Base-by-base conservation (phyloP, 2,888 invertebrate genomes). In the Schrankia costaestrigalis region DNA sequence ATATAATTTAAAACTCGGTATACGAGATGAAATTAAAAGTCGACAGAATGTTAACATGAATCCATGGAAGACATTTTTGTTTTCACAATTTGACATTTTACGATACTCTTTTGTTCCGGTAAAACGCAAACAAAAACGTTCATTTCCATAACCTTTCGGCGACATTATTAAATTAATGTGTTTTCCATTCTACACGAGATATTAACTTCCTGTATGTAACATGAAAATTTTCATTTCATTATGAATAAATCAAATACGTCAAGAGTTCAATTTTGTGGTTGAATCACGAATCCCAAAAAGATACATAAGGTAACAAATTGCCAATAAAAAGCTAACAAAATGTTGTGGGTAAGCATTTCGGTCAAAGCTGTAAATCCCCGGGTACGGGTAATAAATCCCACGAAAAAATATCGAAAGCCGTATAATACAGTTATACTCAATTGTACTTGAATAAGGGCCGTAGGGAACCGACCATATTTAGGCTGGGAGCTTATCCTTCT, bases 291-390 rank as follows among this genome's bases (percentile, higher is more conserved):
- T 69, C 71, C 69, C 62, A 72, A 74, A 77, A 78, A 82, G 78
- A 80, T 82, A 82, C 78, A 82, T 73, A 78, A 75, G 78, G 81
- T 79, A 80, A 81, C 82, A 80, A 83, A 84, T 82, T 78, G 83
- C 70, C 82, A 78, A 83, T 85, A 83, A 84, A 85, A 82, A 80
- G 75, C 78, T 81, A 82, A 81, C 82, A 79, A 82, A 82, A 82
- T 77, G 75, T 68, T 75, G 73, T 66, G 78, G 80, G 78, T 78
- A 77, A 80, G 78, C 79, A 77, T 79, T 81, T 74, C 75, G 83
- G 81, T 80, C 80, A 77, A 79, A 78, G 81, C 76, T 82, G 83
- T 84, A 83, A 85, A 84, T 85, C 82, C 79, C 71, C 52, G 56
- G 66, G 58, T 65, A 63, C 42, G 53, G 56, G 68, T 66, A 63